Conservation (phyloP, 2,113 vertebrate species). For the Crotalus helleri region DNA sequence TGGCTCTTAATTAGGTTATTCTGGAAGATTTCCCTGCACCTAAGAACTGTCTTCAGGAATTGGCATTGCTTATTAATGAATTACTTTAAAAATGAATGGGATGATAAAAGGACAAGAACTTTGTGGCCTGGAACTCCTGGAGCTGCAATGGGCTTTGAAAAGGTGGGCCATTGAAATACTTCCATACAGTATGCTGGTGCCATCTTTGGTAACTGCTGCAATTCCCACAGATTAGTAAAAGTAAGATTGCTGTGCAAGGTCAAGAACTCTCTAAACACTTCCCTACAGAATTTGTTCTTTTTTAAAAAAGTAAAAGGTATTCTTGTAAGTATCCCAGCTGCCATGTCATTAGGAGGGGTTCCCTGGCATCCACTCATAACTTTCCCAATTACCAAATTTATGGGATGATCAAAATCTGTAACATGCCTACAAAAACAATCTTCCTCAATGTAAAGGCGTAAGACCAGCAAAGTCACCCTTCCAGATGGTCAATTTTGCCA, state of each 20-base stretch:
- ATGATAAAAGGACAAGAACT: neutral
- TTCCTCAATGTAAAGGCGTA: neutral
- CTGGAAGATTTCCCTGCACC: constrained; percentile 26
- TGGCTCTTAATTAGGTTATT: constrained; percentile 51
- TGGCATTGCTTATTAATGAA: constrained; percentile 32
- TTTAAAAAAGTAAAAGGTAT: neutral
- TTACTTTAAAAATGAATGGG: constrained; percentile 7
- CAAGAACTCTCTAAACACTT: neutral
- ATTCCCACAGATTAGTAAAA: neutral
- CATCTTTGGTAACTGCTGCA: neutral
- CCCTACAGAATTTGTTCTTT: neutral
- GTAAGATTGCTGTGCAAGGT: neutral
- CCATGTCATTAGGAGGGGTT: neutral
- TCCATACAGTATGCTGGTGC: neutral
- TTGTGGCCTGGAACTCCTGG: neutral
- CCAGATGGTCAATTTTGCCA: neutral
- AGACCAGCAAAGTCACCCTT: neutral
- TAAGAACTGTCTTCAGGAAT: constrained; percentile 34
- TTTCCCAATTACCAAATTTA: neutral
- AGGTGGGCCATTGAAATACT: neutral
- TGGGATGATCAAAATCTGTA: neutral
- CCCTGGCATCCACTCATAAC: neutral
- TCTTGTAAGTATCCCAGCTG: neutral
- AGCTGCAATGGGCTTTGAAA: neutral
- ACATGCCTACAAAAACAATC: neutral